Base-by-base conservation (phyloP, 2,888 invertebrate genomes). In the Arctia plantaginis region DNA sequence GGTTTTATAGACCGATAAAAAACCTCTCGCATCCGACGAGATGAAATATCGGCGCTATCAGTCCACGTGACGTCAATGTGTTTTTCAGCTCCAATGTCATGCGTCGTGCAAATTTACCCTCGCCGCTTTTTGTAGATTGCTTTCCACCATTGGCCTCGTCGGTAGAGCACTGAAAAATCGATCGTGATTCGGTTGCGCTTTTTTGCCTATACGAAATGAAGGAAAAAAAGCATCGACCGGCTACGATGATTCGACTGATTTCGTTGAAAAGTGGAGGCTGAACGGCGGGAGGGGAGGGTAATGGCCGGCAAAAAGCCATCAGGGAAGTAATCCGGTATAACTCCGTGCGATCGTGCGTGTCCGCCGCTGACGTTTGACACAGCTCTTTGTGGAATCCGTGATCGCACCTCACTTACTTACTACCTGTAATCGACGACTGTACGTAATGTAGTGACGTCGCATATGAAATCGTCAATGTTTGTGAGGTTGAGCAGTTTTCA, bases 41-140 rank as follows among this genome's bases (percentile, higher is more conserved):
- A 66, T 55, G 71, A 64, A 64, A 65, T 68, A 69, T 69, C 39
- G 39, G 69, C 23, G 62, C 55, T 72, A 71, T 78, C 75, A 71
- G 39, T 75, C 67, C 41, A 33, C 30, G 71, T 73, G 70, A 72
- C 74, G 69, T 67, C 73, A 67, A 69, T 27, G 12, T 18, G n/a
- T 30, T 23, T 3, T 39, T n/a, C 35, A 12, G 64, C 44, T 35
- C 66, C 62, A 66, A 62, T 71, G 66, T 67, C 27, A 59, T 65
- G 33, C 62, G 71, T 80, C 81, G 82, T 78, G 82, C 78, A 80
- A 82, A 83, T 67, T 77, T 82, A 81, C 80, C 78, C 75, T 79
- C 75, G 72, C 74, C 75, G 74, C 77, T 83, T 85, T 85, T 84
- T 80, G 68, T 72, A 66, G 44, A 69, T 73, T 72, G 80, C 80